Percentiles rank a stretch among this genome's conserved stretches.
Evolutionary conservation across 2,113 vertebrate genomes (phyloP).

Genomic region (Symphodus melops): DNA sequence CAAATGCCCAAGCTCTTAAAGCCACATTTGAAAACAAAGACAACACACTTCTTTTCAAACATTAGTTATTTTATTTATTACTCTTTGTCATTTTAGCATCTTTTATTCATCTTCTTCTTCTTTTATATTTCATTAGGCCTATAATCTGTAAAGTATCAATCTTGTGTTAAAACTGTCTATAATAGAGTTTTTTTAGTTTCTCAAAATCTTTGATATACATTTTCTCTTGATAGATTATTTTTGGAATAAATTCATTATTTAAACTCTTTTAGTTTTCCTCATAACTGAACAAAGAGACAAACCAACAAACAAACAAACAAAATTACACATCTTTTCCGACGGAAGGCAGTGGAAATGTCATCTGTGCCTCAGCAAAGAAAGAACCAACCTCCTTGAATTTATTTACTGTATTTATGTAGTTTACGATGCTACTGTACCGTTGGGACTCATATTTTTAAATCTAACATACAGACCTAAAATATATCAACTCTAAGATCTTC

Average conservation of each 20-base stretch:
- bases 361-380: slow-evolving; percentile 85
- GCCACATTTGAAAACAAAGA: slow-evolving; percentile 61
- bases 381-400: slow-evolving; percentile 65
- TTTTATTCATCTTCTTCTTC: slow-evolving; percentile 39
- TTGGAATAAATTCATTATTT: slow-evolving; percentile 80
- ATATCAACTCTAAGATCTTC: slow-evolving; percentile 37
- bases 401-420: slow-evolving; percentile 42
- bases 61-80: slow-evolving; percentile 95
- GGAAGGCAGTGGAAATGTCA: slow-evolving; percentile 87
- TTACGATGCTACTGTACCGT: slow-evolving; percentile 72
- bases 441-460: slow-evolving; percentile 42
- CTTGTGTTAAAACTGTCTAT: slow-evolving; percentile 88
- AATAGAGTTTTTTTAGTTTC: slow-evolving; percentile 80
- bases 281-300: slow-evolving; percentile 79
- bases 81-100: slow-evolving; percentile 91
- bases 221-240: slow-evolving; percentile 85
- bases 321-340: slow-evolving; percentile 76
- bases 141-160: slow-evolving; percentile 86
- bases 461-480: slow-evolving; percentile 67
- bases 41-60: slow-evolving; percentile 88
- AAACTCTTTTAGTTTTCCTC: slow-evolving; percentile 76
- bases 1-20: not conserved
- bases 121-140: slow-evolving; percentile 66
- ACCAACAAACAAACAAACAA: slow-evolving; percentile 72
- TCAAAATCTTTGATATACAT: slow-evolving; percentile 86